Evolutionary conservation across 2,797 vertebrate genomes (phyloP).

Genomic region (Sciurus vulgaris): DNA sequence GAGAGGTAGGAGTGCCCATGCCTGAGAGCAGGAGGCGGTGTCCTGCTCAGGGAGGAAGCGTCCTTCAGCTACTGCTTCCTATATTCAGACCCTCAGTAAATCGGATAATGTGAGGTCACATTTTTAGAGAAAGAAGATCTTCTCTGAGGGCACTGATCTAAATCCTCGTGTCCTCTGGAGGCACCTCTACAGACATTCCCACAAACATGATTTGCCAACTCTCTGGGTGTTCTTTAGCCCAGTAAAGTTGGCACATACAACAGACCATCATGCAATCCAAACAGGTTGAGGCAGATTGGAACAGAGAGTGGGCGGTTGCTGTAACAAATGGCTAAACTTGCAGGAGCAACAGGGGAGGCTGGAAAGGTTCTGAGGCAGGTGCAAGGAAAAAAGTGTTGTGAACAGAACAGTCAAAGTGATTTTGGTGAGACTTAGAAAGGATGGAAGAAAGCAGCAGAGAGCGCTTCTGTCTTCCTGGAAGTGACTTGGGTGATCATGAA

Average conservation of each 20-base stretch:
- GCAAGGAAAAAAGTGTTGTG: neutral
- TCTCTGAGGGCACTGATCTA: neutral
- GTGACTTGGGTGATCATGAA: no score
- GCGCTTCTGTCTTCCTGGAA: neutral
- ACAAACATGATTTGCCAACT: neutral
- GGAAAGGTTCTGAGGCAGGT: neutral
- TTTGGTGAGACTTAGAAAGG: neutral
- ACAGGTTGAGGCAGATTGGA: neutral
- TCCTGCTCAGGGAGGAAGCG: neutral
- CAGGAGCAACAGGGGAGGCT: neutral
- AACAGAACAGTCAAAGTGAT: neutral
- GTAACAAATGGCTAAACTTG: neutral
- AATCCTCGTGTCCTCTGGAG: neutral
- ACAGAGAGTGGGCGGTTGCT: neutral
- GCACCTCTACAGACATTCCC: neutral
- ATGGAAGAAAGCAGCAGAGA: neutral
- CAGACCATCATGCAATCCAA: neutral
- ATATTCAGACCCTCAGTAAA: neutral
- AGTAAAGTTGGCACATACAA: neutral
- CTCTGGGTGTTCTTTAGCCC: neutral
- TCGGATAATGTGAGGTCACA: neutral
- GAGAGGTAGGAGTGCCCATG: no score
- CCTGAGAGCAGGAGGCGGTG: neutral
- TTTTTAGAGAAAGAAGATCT: neutral
- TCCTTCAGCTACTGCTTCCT: neutral